These are phyloP conservation scores for Hydractinia echinata DNA, from an alignment of 30 jellyfish, hydroid and myxozoan species.

Conservation along the genomic window DNA sequence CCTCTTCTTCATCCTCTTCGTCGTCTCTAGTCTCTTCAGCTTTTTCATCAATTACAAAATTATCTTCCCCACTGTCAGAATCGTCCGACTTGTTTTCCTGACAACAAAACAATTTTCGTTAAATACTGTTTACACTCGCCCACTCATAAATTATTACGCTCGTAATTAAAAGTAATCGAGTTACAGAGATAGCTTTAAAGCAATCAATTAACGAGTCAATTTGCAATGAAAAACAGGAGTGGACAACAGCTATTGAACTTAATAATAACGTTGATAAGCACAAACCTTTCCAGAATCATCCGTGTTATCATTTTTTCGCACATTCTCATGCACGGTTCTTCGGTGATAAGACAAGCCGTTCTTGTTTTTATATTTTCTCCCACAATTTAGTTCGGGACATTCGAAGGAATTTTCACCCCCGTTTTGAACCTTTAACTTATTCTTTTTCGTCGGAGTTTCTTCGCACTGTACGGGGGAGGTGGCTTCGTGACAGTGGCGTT, in stretches of 20 bases:
- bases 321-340: conserved; percentile 62
- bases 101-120: not conserved
- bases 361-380: conserved; percentile 65
- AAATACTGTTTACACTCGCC: no score
- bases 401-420: conserved; percentile 31
- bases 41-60: conserved; percentile 47
- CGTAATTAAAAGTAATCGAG: no score
- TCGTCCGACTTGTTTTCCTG: conserved; percentile 64
- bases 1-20: conserved; percentile 46
- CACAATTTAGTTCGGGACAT: conserved; percentile 93
- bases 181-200: no score
- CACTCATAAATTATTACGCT: no score
- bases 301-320: conserved; percentile 29
- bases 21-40: conserved; percentile 38
- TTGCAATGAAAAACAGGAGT: no score
- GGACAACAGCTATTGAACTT: no score
- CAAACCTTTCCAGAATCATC: conserved; percentile 20
- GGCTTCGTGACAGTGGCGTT: conserved; percentile 14
- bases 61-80: conserved; percentile 62
- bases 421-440: conserved; percentile 1
- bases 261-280: no score
- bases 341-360: conserved; percentile 82
- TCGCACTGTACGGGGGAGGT: conserved; percentile 16
- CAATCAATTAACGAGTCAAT: no score
- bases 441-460: conserved; percentile 7